Conservation (phyloP, 2,797 vertebrate genomes). For the Rhabdophis nuchalis region DNA sequence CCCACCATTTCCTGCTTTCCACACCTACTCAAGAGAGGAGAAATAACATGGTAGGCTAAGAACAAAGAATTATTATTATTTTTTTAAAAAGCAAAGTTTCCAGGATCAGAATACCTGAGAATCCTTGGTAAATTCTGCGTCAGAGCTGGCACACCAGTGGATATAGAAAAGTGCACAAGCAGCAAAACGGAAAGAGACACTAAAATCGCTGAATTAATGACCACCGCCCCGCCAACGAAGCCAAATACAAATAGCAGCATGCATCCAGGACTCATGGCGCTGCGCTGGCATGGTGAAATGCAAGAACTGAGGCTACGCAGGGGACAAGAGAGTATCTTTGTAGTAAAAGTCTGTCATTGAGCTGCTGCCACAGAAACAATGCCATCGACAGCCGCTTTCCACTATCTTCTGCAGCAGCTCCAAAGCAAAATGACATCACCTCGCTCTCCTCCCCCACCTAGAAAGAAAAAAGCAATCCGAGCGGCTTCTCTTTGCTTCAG, state of each 20-base stretch:
- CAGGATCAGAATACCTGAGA: constrained; percentile 81
- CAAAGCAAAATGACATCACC: constrained; percentile 78
- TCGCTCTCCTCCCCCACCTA: constrained; percentile 60
- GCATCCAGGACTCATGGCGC: constrained; percentile 97
- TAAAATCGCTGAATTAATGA: constrained; percentile 96
- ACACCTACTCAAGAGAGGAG: background rate
- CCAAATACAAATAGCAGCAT: constrained; percentile 99
- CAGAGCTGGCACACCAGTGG: constrained; percentile 88
- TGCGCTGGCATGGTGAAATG: constrained; percentile 79
- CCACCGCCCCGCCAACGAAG: constrained; percentile 98
- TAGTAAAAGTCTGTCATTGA: constrained; percentile 73
- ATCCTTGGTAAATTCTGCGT: constrained; percentile 86
- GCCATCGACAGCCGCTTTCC: constrained; percentile 74
- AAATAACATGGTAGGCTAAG: constrained; percentile 10
- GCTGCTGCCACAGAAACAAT: constrained; percentile 77
- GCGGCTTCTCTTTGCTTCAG: constrained; percentile 54
- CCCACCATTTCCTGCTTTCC: background rate
- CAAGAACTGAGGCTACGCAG: constrained; percentile 67
- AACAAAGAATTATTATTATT: background rate
- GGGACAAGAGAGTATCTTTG: constrained; percentile 68
- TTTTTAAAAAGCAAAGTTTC: constrained; percentile 16
- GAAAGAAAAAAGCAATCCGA: constrained; percentile 46
- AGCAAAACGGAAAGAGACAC: constrained; percentile 97
- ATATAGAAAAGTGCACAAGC: constrained; percentile 97
- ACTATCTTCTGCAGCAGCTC: constrained; percentile 75